Evolutionary conservation across 2,113 vertebrate species (phyloP).

Genomic region (Callithrix jacchus): DNA sequence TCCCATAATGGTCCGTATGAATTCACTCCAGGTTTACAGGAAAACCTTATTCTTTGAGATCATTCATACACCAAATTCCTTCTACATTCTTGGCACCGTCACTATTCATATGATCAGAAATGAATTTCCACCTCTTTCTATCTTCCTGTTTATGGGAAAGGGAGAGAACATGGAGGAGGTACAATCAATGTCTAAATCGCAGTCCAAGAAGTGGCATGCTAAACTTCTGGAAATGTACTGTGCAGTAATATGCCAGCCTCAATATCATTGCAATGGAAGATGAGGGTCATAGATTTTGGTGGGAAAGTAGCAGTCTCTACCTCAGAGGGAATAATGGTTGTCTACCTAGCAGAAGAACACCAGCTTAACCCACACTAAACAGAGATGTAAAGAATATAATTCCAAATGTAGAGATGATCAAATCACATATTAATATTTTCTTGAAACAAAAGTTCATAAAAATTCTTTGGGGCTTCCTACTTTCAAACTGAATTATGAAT

Average conservation of each 20-base stretch:
- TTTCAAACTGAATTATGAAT: neutral
- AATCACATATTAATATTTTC: neutral
- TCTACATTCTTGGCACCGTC: neutral
- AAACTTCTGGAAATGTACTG: neutral
- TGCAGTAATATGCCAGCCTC: neutral
- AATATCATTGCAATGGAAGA: neutral
- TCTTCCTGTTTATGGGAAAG: neutral
- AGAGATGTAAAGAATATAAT: neutral
- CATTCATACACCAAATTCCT: neutral
- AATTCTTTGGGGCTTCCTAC: neutral
- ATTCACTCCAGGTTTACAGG: neutral
- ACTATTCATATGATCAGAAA: neutral
- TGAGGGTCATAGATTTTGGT: neutral
- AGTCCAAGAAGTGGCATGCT: neutral
- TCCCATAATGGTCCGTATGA: neutral
- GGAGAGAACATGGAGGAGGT: neutral
- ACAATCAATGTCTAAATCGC: neutral
- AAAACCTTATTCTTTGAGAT: neutral
- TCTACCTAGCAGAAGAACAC: neutral
- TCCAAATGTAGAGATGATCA: neutral
- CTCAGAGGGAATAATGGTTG: neutral
- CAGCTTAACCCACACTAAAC: neutral
- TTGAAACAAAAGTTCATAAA: neutral
- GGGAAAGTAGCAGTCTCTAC: neutral
- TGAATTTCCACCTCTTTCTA: neutral